These are phyloP conservation scores for Oostethus manadensis DNA, from an alignment of 2,113 vertebrate genomes.

Conservation along the genomic window DNA sequence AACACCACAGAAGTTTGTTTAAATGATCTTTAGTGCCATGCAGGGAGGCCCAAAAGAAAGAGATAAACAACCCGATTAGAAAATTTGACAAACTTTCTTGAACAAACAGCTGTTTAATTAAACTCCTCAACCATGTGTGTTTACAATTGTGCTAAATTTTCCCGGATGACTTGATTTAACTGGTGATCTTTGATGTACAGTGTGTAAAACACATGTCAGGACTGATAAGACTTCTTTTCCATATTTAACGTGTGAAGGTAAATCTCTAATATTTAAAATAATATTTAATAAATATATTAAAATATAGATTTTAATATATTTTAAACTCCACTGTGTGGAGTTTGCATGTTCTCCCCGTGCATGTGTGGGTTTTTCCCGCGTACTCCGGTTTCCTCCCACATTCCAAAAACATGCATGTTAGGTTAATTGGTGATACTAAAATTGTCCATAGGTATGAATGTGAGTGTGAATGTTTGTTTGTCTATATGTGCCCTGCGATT, in stretches of 20 bases:
- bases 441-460: too few relatives aligned
- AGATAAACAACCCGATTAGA: background rate
- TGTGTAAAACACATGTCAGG: constrained; percentile 37
- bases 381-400: too few relatives aligned
- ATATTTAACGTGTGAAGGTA: constrained; percentile 27
- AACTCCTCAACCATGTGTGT: constrained; percentile 25
- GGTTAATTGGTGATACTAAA: too few relatives aligned
- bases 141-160: constrained; percentile 43
- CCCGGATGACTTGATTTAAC: constrained; percentile 41
- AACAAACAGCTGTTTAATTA: constrained; percentile 44
- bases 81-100: constrained; percentile 9
- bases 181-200: constrained; percentile 40
- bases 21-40: constrained; percentile 14
- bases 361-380: too few relatives aligned
- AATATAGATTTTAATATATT: too few relatives aligned
- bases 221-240: constrained; percentile 12
- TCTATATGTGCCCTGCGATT: too few relatives aligned
- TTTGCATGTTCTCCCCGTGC: too few relatives aligned
- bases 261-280: constrained; percentile 41
- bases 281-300: too few relatives aligned
- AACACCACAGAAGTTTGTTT: constrained; percentile 15
- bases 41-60: background rate
- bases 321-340: too few relatives aligned
- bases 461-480: too few relatives aligned
- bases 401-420: too few relatives aligned